phyloP scores from a whole-genome alignment of 2,888 invertebrate species.

The Orchestes rusci region DNA sequence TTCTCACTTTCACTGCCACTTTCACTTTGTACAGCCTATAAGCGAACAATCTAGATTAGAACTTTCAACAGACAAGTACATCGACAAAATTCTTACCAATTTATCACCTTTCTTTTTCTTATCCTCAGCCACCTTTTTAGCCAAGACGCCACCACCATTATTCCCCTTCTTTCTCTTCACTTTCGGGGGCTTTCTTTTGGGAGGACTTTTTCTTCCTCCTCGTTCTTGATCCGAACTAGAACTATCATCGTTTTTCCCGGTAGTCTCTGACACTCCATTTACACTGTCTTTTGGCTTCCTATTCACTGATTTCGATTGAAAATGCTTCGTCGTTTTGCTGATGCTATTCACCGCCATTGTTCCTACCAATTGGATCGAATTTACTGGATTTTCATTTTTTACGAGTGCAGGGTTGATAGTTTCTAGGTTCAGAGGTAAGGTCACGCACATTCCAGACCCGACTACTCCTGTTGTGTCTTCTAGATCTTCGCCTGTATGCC shows the following conservation, averaged over 20 bases:
- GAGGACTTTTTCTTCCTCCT: constrained; percentile 46
- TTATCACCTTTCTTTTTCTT: constrained; percentile 52
- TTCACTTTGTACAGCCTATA: constrained; percentile 45
- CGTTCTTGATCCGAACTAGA: constrained; percentile 60
- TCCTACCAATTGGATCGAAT: constrained; percentile 52
- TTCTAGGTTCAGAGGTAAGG: constrained; percentile 52
- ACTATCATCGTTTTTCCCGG: constrained; percentile 47
- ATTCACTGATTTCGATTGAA: constrained; percentile 34
- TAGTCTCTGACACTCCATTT: constrained; percentile 20
- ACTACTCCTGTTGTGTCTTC: constrained; percentile 55
- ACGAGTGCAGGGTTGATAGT: constrained; percentile 44
- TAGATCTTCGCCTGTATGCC: constrained; percentile 73
- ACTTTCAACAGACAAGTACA: constrained; percentile 1
- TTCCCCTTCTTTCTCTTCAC: constrained; percentile 57
- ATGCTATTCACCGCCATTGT: constrained; percentile 61
- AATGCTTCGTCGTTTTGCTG: constrained; percentile 45
- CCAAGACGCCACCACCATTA: constrained; percentile 43
- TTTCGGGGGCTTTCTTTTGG: constrained; percentile 56
- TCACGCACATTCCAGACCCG: constrained; percentile 63
- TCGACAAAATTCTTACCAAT: constrained; percentile 15
- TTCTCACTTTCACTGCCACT: constrained; percentile 65
- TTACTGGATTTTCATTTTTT: constrained; percentile 44
- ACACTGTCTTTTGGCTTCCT: constrained; percentile 24
- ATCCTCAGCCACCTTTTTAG: constrained; percentile 46
- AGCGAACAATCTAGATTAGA: background rate